A percentile compares a stretch with the other conserved stretches of the same genome.
phyloP scores from a whole-genome alignment of 1,140 invertebrate species.

The Scaptomyza graminum region DNA sequence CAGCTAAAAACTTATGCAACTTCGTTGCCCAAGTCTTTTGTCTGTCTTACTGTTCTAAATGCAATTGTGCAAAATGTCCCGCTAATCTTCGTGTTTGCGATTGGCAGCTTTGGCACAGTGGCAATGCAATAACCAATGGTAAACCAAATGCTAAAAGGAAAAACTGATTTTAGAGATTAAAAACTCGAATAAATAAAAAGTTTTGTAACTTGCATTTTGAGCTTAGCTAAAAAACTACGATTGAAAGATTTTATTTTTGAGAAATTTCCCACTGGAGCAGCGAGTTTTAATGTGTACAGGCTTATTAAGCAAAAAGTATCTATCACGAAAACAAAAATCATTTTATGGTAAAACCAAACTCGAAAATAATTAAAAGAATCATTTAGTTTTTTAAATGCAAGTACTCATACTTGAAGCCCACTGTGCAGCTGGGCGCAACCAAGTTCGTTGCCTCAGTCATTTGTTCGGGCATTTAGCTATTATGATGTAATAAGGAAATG shows the following conservation, averaged over 20 bases:
- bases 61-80: slow-evolving; percentile 51
- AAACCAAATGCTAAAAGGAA: not conserved
- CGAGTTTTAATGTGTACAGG: too few relatives aligned
- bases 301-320: too few relatives aligned
- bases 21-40: slow-evolving; percentile 57
- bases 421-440: slow-evolving; percentile 8
- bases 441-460: slow-evolving; percentile 18
- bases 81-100: slow-evolving; percentile 25
- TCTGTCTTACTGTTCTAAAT: slow-evolving; percentile 52
- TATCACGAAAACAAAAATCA: too few relatives aligned
- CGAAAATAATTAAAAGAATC: too few relatives aligned
- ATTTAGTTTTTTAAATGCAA: too few relatives aligned
- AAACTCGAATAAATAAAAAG: not conserved
- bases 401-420: not conserved
- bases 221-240: not conserved
- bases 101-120: slow-evolving; percentile 31
- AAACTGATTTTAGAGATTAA: not conserved
- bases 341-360: too few relatives aligned
- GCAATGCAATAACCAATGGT: not conserved
- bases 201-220: slow-evolving; percentile 16
- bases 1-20: slow-evolving; percentile 67
- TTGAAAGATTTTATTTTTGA: not conserved
- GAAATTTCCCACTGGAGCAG: not conserved
- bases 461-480: slow-evolving; percentile 2
- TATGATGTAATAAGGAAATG: slow-evolving; percentile 64